Evolutionary conservation across 2,113 vertebrate genomes (phyloP).

Genomic region (Solenodon paradoxus): DNA sequence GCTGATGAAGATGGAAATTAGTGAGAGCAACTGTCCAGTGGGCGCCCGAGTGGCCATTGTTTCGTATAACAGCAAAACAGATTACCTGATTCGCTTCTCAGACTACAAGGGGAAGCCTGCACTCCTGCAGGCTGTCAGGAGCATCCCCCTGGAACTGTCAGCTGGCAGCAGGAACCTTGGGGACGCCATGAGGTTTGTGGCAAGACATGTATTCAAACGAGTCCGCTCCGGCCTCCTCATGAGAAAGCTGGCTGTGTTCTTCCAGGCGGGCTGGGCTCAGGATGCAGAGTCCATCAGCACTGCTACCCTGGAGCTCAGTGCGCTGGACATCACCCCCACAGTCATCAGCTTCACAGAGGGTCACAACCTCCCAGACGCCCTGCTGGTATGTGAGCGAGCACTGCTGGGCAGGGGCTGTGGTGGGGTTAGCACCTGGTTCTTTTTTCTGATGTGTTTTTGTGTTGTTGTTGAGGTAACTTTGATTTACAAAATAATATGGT

Average conservation of each 20-base stretch:
- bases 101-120: constrained; percentile 80
- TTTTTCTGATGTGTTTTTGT: too few species aligned
- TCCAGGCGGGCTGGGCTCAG: constrained; percentile 79
- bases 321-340: constrained; percentile 80
- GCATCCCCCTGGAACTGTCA: constrained; percentile 82
- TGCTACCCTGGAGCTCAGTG: constrained; percentile 86
- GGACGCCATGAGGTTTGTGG: constrained; percentile 88
- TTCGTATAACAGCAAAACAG: constrained; percentile 82
- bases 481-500: too few species aligned
- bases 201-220: constrained; percentile 88
- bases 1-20: constrained; percentile 83
- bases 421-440: background rate
- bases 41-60: constrained; percentile 87
- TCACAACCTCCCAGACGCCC: constrained; percentile 76
- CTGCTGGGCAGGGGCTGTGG: too few species aligned
- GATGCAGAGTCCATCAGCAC: constrained; percentile 80
- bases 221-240: constrained; percentile 81
- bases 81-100: constrained; percentile 88
- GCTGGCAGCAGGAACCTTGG: constrained; percentile 84
- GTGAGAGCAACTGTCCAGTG: constrained; percentile 88
- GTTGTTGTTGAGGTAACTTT: too few species aligned
- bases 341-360: constrained; percentile 85
- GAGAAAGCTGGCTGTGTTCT: constrained; percentile 90
- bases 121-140: constrained; percentile 82
- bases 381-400: constrained; percentile 80